Percentiles rank a stretch among this genome's conserved stretches.
These are phyloP conservation scores for Falco naumanni DNA, from an alignment of 2,797 vertebrate species.

Conservation along the genomic window DNA sequence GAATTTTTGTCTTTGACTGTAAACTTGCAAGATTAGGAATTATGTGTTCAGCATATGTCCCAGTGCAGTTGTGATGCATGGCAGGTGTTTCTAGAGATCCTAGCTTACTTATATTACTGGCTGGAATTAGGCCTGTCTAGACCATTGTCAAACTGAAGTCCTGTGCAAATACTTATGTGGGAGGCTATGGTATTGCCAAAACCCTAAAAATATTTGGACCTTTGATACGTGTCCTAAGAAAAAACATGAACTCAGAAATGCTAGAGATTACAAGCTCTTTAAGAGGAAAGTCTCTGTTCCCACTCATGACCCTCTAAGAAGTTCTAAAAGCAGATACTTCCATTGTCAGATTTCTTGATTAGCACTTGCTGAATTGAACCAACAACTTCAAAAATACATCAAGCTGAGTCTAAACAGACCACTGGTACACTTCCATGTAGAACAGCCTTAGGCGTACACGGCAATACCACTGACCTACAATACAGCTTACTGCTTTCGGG, in stretches of 20 bases:
- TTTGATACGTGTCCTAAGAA: neutral
- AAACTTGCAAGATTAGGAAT: neutral
- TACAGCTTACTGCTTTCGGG: neutral
- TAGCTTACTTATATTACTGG: neutral
- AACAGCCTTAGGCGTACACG: neutral
- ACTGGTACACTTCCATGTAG: neutral
- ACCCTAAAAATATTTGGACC: neutral
- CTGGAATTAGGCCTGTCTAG: neutral
- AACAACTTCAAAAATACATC: neutral
- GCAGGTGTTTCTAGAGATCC: neutral
- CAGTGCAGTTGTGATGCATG: neutral
- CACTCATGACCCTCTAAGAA: neutral
- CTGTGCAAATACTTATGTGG: neutral
- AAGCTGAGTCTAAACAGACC: neutral
- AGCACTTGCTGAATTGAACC: neutral
- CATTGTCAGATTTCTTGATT: neutral
- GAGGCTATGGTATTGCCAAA: neutral
- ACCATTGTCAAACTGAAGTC: neutral
- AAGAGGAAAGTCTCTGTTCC: fast-evolving
- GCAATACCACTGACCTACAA: neutral
- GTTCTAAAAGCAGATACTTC: neutral
- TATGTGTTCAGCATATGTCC: neutral
- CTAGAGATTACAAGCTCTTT: neutral
- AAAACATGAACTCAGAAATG: neutral
- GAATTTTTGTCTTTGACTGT: neutral